These are phyloP conservation scores for Mixornis gularis DNA, from an alignment of 2,113 vertebrate species.

Conservation along the genomic window DNA sequence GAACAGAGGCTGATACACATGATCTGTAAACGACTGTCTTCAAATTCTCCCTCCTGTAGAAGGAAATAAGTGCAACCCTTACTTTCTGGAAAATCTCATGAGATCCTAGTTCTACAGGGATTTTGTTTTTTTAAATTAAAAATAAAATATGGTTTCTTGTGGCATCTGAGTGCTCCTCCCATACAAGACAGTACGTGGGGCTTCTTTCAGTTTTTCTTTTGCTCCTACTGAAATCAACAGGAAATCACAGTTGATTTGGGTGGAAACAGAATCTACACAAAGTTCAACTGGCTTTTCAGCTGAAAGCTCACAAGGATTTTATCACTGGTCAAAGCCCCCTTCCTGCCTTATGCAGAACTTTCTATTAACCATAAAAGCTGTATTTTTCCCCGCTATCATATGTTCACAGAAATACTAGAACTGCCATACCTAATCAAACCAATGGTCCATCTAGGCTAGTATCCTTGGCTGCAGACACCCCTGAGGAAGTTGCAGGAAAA, in stretches of 20 bases:
- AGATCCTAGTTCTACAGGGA: neutral
- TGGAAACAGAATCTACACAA: slow-evolving; percentile 1
- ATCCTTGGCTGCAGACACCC: neutral
- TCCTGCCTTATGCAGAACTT: neutral
- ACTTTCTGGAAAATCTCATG: neutral
- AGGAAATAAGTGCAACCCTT: neutral
- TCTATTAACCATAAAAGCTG: neutral
- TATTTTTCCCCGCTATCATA: neutral
- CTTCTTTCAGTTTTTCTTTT: neutral
- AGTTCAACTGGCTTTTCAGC: slow-evolving; percentile 20
- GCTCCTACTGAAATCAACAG: neutral
- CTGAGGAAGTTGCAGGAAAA: neutral
- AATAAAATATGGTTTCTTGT: neutral
- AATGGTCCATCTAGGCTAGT: neutral
- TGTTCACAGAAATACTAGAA: neutral
- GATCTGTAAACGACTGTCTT: neutral
- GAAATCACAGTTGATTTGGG: slow-evolving; percentile 3
- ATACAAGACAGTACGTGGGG: neutral
- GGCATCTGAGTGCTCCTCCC: neutral
- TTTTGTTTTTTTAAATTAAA: neutral
- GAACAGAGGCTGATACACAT: neutral
- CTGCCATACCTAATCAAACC: slow-evolving; percentile 26
- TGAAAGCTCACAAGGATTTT: slow-evolving; percentile 7
- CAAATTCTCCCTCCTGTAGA: neutral
- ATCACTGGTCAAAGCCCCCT: neutral